Conservation (phyloP, 2,797 vertebrate genomes). For the Pempheris klunzingeri region DNA sequence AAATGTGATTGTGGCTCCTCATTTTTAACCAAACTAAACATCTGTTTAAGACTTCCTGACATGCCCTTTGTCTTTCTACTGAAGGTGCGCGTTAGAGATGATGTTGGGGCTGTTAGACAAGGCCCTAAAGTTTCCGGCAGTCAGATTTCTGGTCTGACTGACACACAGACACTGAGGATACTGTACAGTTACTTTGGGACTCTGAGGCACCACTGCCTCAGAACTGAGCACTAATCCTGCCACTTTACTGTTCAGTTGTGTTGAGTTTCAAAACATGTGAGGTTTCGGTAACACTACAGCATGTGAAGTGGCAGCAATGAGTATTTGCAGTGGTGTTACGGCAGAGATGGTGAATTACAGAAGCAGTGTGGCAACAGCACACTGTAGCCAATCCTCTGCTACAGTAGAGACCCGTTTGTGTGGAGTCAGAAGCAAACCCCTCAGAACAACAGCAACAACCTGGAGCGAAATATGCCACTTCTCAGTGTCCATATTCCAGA, state of each 20-base stretch:
- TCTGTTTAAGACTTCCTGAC: not conserved
- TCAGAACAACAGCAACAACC: not conserved
- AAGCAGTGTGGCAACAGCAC: not conserved
- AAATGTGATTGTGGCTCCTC: conserved; percentile 72
- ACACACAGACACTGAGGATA: not conserved
- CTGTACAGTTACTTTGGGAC: not conserved
- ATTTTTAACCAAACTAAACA: conserved; percentile 43
- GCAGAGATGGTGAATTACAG: not conserved
- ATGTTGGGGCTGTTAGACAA: not conserved
- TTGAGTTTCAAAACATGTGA: not conserved
- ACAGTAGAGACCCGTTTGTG: not conserved
- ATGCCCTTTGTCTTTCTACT: not conserved
- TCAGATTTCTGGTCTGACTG: not conserved
- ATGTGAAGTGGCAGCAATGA: not conserved
- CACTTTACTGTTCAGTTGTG: conserved; percentile 2
- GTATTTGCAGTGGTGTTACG: conserved; percentile 1
- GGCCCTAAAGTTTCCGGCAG: not conserved
- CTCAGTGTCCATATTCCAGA: not conserved
- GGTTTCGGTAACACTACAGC: not conserved
- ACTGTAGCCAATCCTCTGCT: not conserved
- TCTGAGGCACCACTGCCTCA: not conserved
- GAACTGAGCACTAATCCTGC: not conserved
- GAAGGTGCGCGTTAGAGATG: not conserved
- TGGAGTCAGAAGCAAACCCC: not conserved
- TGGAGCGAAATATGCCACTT: not conserved